Conservation (phyloP, 2,888 invertebrate genomes). For the Cheilosia scutellata region DNA sequence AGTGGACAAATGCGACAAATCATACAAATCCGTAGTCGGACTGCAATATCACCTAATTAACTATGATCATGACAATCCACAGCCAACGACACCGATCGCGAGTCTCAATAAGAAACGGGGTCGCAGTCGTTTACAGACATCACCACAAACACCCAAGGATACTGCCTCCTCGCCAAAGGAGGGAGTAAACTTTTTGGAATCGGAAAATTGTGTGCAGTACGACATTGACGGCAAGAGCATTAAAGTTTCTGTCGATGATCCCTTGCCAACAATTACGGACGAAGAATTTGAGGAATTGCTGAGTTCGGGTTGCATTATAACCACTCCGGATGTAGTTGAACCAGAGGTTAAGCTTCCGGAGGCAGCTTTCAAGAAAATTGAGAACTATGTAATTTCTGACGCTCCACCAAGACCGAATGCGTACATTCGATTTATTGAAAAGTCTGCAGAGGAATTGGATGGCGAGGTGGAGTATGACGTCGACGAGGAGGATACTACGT, state of each 20-base stretch:
- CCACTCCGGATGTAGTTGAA: constrained; percentile 83
- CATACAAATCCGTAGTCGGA: constrained; percentile 94
- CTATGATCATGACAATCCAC: constrained; percentile 92
- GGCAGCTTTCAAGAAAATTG: constrained; percentile 89
- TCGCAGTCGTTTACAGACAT: constrained; percentile 85
- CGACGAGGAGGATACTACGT: constrained; percentile 98
- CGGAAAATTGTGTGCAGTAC: constrained; percentile 93
- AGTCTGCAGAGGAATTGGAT: constrained; percentile 96
- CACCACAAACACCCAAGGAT: constrained; percentile 82
- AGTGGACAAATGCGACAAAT: constrained; percentile 92
- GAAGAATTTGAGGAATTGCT: constrained; percentile 86
- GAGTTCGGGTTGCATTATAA: constrained; percentile 81
- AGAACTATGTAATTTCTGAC: constrained; percentile 92
- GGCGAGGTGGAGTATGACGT: constrained; percentile 98
- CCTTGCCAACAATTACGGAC: constrained; percentile 88
- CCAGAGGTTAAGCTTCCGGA: constrained; percentile 87
- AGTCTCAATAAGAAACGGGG: constrained; percentile 88
- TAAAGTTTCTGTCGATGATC: constrained; percentile 87
- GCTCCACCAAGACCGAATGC: constrained; percentile 94
- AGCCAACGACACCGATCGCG: constrained; percentile 87
- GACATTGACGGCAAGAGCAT: constrained; percentile 93
- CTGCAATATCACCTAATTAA: constrained; percentile 94
- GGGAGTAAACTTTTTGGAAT: constrained; percentile 90
- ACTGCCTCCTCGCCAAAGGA: constrained; percentile 79
- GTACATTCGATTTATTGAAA: constrained; percentile 97